Conservation (phyloP, 2,113 vertebrate genomes). For the Rhinoptilus africanus region DNA sequence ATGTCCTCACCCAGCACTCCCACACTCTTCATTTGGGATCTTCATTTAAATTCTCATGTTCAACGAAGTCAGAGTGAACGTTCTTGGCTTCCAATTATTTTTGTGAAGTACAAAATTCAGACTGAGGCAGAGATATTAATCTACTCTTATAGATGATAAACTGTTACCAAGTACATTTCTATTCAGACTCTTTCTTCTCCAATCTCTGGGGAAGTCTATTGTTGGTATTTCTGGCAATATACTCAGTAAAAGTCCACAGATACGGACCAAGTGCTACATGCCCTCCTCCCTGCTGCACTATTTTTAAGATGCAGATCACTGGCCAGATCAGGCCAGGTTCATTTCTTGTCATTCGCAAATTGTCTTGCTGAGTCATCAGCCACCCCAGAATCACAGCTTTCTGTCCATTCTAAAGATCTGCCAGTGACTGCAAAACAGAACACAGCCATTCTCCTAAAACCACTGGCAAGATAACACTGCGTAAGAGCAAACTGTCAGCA, state of each 20-base stretch:
- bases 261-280: background rate
- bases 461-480: background rate
- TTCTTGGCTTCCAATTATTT: conserved; percentile 9
- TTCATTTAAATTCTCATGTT: background rate
- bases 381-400: background rate
- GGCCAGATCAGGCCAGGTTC: background rate
- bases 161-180: background rate
- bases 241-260: background rate
- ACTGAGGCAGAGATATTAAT: background rate
- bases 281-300: background rate
- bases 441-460: background rate
- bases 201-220: background rate
- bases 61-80: background rate
- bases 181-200: background rate
- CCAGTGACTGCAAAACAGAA: background rate
- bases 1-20: conserved; percentile 6
- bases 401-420: background rate
- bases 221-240: background rate
- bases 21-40: background rate
- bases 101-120: background rate
- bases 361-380: background rate
- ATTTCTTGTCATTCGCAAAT: background rate
- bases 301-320: background rate
- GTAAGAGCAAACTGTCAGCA: background rate
- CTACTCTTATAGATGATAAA: background rate